Evolutionary conservation across 2,888 invertebrate species (phyloP), one percentile per base, ranked within the genome.

Genomic region (Trichogramma dendrolimi): DNA sequence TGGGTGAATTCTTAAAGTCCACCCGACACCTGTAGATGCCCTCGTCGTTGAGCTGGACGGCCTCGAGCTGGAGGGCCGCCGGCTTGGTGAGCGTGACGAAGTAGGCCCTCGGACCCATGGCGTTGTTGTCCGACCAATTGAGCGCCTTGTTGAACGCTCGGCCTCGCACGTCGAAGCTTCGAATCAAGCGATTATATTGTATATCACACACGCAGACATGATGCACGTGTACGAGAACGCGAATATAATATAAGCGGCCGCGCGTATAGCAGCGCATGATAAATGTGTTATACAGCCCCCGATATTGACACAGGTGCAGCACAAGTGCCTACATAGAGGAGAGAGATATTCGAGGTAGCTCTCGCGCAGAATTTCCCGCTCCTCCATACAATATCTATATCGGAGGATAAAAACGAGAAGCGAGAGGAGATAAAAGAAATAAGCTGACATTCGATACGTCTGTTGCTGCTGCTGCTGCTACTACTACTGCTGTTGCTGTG

Each of bases 1-100:
- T 84, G 6, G 83, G 83, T 11, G 83, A 81, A 68, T 82, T 81
- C 65, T 78, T 79, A 72, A 83, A 84, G 73, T 84, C 84, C 39
- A 84, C 83, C 56, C 84, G 74, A 72, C 83, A 84, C 55, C 83
- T 78, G 71, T 84, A 84, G 67, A 81, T 72, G 43, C 78, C 79
- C 68, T 75, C 78, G 70, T 79, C 79, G 67, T 74, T 72, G 62
- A 79, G 69, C 61, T 75, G 79, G 60, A 83, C 82, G 51, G 81
- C 78, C 65, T 82, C 81, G 56, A 84, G 77, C 58, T 79, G 78
- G n/a, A 83, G 78, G 5, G 75, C 73, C 14, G 82, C 81, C 1
- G 81, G 81, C 60, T 76, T 80, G 27, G 78, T 79, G 67, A 69
- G 78, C 38, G 90, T 90, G 70, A 72, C 67, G 73, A 83, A 83